phyloP scores from a whole-genome alignment of 92 coral and sea anemone genomes.

The Zoanthus sociatus region DNA sequence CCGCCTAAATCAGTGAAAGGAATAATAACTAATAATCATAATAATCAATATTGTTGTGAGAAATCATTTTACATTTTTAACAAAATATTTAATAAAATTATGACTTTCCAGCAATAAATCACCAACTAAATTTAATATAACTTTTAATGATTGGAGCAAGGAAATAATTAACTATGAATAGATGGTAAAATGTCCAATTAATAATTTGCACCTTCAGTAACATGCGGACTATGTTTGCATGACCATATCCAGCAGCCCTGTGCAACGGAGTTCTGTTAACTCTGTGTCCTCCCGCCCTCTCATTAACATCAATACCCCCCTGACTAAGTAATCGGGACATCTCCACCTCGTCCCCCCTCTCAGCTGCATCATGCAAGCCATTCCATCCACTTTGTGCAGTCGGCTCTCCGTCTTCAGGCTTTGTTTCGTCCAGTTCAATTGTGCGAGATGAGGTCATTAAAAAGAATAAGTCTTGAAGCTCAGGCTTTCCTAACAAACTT shows the following conservation, averaged over 20 bases:
- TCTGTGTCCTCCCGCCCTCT: conserved; percentile 87
- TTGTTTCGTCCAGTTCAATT: neutral
- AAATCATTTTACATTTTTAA: neutral
- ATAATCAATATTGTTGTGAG: neutral
- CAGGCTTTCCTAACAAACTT: conserved; percentile 29
- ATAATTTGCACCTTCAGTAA: conserved; percentile 73
- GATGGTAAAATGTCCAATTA: neutral
- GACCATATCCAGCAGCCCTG: conserved; percentile 95
- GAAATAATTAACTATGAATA: neutral
- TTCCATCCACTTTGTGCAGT: neutral
- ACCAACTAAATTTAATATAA: too few relatives aligned
- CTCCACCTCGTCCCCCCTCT: conserved; percentile 76
- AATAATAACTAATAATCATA: neutral
- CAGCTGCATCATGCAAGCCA: conserved; percentile 87
- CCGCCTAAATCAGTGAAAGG: conserved; percentile 62
- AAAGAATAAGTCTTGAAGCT: conserved; percentile 8
- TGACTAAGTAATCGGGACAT: conserved; percentile 63
- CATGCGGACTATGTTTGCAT: conserved; percentile 69
- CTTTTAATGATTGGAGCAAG: neutral
- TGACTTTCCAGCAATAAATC: too few relatives aligned
- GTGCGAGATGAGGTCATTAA: conserved; percentile 23
- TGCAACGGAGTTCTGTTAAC: conserved; percentile 92
- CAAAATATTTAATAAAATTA: too few relatives aligned
- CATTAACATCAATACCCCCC: conserved; percentile 75
- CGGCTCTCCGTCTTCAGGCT: neutral